Percentiles rank a stretch among this genome's conserved stretches.
Conservation (phyloP, 2,888 invertebrate genomes). For the Glyphotaelius pellucidus region DNA sequence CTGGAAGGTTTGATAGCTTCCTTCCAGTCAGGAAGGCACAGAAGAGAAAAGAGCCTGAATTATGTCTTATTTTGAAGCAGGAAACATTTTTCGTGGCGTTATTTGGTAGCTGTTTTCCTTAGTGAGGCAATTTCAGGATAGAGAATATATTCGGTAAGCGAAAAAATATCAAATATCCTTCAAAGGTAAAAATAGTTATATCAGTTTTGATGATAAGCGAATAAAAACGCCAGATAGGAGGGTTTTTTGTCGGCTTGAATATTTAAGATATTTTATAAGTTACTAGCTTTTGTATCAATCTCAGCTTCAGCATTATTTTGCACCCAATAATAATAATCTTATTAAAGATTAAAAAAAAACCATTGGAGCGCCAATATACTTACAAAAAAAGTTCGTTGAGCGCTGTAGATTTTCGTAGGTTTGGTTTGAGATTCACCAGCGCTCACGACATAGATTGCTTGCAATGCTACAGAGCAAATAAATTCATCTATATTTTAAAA, state of each 20-base stretch:
- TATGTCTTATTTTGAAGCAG: constrained; percentile 17
- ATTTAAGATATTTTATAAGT: neutral
- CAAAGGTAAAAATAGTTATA: neutral
- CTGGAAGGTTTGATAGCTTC: constrained; percentile 33
- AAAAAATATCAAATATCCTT: neutral
- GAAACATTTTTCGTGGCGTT: constrained; percentile 10
- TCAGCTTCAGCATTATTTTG: neutral
- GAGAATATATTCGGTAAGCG: neutral
- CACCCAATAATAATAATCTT: neutral
- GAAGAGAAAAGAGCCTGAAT: constrained; percentile 6
- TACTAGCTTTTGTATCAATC: neutral
- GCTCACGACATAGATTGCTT: too few relatives aligned
- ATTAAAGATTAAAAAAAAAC: too few relatives aligned
- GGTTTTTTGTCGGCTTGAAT: neutral
- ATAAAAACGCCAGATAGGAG: neutral
- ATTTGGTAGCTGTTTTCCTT: neutral
- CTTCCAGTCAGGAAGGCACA: constrained; percentile 35
- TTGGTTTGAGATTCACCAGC: too few relatives aligned
- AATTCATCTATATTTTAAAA: too few relatives aligned
- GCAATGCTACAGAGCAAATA: too few relatives aligned
- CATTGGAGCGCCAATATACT: neutral
- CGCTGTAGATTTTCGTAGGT: too few relatives aligned
- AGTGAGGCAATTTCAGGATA: neutral
- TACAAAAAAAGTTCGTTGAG: neutral
- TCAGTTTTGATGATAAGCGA: neutral